Base-by-base conservation (phyloP, 30 jellyfish, hydroid and myxozoan species). In the Sanderia malayensis region DNA sequence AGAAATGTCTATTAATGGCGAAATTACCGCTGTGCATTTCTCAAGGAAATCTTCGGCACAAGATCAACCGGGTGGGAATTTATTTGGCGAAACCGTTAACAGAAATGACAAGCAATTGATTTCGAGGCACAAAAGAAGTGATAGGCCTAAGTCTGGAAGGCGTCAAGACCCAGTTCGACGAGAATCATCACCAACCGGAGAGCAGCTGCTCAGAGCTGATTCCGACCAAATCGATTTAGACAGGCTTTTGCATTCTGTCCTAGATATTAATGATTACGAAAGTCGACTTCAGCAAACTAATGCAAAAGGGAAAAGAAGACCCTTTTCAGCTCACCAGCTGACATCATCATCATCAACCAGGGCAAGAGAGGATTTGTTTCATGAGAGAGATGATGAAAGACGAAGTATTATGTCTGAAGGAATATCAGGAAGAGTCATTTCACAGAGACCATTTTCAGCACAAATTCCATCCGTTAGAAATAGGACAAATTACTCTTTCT, bases 211-310 rank as follows among this genome's bases (percentile, higher is more conserved):
- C 75, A 55, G 82, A 55, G 89, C 94, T 15, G 96, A 86, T 49
- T 86, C 96, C 1, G 96, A 86, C 65, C 84, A 80, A 25, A 76
- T 87, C 6, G 78, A 87, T 46, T 44, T 87, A 30, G 96, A 87
- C 34, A 71, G 62, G 25, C 80, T 87, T 1, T 78, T 87, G 34
- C 70, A 74, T 25, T 92, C 96, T 23, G 84, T 87, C 66, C 86
- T 87, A 17, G 92, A 87, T 58, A 66, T 80, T 17, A 87, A 47
- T 30, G 95, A 67, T 4, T 21, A 47, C 19, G 74, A 33, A 27
- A 79, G 28, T 13, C 17, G 28, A 27, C 2, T 1, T 46, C 1
- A 24, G 55, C 10, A 31, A 52, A 24, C 68, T 19, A 34, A 60
- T 25, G 73, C 58, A 7, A 49, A 49, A 49, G 64, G 64, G 64